phyloP scores from a whole-genome alignment of 2,888 invertebrate genomes.

The Crocallis elinguaria region DNA sequence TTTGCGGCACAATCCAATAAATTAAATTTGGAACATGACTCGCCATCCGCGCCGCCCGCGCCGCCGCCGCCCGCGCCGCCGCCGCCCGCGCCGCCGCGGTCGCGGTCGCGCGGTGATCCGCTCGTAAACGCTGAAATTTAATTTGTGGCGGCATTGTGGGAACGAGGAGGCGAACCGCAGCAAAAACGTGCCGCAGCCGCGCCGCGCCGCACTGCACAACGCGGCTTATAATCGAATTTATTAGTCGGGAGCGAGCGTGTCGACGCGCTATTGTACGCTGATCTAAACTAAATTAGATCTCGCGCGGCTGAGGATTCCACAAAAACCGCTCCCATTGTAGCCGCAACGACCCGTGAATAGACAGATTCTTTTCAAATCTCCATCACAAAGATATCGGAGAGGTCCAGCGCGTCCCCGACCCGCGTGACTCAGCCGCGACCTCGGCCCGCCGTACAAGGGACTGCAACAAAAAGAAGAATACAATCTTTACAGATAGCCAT shows the following conservation, averaged over 20 bases:
- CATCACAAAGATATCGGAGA: neutral
- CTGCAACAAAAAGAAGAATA: constrained; percentile 10
- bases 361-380: constrained; percentile 8
- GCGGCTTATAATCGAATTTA: constrained; percentile 53
- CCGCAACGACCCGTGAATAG: constrained; percentile 30
- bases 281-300: constrained; percentile 32
- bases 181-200: constrained; percentile 32
- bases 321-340: constrained; percentile 33
- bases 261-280: constrained; percentile 35
- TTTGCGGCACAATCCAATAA: constrained; percentile 54
- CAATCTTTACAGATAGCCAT: constrained; percentile 25
- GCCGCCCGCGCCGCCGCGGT: constrained; percentile 29
- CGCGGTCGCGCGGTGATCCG: constrained; percentile 40
- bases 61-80: constrained; percentile 33
- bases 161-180: constrained; percentile 14
- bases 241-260: constrained; percentile 50
- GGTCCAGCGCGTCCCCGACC: neutral
- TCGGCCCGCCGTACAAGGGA: constrained; percentile 5
- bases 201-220: constrained; percentile 18
- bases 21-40: constrained; percentile 57
- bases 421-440: constrained; percentile 15
- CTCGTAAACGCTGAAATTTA: constrained; percentile 50
- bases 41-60: constrained; percentile 29
- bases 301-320: constrained; percentile 14
- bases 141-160: constrained; percentile 47